Percentiles rank a stretch among this genome's conserved stretches.
These are phyloP conservation scores for Melanotaenia maccullochi DNA, from an alignment of 2,797 vertebrate genomes.

Conservation along the genomic window DNA sequence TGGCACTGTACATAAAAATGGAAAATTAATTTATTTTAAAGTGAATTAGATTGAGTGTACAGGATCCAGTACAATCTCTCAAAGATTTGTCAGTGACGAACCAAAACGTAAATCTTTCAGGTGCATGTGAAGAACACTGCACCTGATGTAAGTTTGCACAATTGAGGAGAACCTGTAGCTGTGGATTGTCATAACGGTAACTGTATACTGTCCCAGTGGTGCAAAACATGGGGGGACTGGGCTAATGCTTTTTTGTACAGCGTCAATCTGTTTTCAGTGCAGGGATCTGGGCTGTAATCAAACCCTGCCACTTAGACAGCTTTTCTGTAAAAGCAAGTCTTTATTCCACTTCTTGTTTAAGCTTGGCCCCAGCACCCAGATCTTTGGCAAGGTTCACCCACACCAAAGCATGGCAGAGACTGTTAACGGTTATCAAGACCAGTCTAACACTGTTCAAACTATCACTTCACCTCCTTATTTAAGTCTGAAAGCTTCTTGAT, in stretches of 20 bases:
- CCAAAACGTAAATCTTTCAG: conserved; percentile 5
- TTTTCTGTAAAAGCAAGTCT: conserved; percentile 78
- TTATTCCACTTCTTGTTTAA: conserved; percentile 77
- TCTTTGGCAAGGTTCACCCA: conserved; percentile 52
- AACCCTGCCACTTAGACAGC: conserved; percentile 80
- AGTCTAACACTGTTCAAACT: conserved; percentile 39
- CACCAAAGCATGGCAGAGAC: conserved; percentile 50
- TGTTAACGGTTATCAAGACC: conserved; percentile 42
- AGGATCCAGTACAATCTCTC: neutral
- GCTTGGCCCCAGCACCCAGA: conserved; percentile 63
- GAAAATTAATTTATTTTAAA: neutral
- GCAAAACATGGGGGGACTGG: conserved; percentile 64
- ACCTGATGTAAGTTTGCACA: conserved; percentile 54
- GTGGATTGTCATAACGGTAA: conserved; percentile 67
- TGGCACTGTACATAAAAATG: neutral
- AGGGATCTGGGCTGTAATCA: conserved; percentile 84
- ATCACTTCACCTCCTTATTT: conserved; percentile 11
- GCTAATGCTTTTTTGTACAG: conserved; percentile 73
- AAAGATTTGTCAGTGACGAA: neutral
- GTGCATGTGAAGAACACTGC: conserved; percentile 46
- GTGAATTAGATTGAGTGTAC: conserved; percentile 4
- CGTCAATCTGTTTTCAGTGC: conserved; percentile 75
- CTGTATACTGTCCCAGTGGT: conserved; percentile 61
- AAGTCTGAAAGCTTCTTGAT: neutral
- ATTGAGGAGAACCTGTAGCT: conserved; percentile 44